Evolutionary conservation across 2,113 vertebrate genomes (phyloP).

Genomic region (Ameiurus melas): DNA sequence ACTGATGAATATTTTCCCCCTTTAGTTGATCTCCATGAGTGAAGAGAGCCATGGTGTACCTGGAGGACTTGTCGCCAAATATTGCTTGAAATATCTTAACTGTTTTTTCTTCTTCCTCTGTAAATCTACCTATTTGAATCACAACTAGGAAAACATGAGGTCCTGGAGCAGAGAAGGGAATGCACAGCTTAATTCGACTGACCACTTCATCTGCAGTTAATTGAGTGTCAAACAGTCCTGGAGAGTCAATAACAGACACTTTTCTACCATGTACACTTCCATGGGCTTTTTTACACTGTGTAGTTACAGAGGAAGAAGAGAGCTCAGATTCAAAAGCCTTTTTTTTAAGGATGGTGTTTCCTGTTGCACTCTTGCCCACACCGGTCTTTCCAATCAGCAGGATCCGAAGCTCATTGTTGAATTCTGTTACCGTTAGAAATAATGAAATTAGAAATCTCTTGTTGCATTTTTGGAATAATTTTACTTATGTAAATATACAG

Average conservation of each 20-base stretch:
- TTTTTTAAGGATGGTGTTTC: slow-evolving; percentile 36
- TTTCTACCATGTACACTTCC: slow-evolving; percentile 11
- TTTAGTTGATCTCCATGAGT: slow-evolving; percentile 45
- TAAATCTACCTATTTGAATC: slow-evolving; percentile 46
- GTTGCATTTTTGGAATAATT: not conserved
- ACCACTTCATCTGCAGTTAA: slow-evolving; percentile 3
- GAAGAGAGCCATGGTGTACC: slow-evolving; percentile 49
- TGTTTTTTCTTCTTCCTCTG: slow-evolving; percentile 43
- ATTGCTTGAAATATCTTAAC: slow-evolving; percentile 33
- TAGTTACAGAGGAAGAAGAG: slow-evolving; percentile 26
- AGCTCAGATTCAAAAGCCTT: slow-evolving; percentile 34
- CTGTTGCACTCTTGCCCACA: slow-evolving; percentile 46
- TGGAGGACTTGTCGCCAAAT: slow-evolving; percentile 36
- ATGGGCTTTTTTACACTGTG: slow-evolving; percentile 22
- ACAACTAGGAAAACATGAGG: slow-evolving; percentile 52
- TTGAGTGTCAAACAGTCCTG: slow-evolving; percentile 44
- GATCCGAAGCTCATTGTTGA: too few species aligned
- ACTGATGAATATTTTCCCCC: slow-evolving; percentile 32
- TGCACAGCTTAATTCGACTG: slow-evolving; percentile 20
- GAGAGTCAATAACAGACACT: slow-evolving; percentile 50
- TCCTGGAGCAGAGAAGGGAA: slow-evolving; percentile 48
- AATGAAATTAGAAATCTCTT: not conserved
- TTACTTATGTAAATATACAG: not conserved
- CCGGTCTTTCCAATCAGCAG: slow-evolving; percentile 48
- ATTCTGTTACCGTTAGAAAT: not conserved